Percentiles rank a stretch among this genome's conserved stretches.
These are phyloP conservation scores for Meriones psammophilus DNA, from an alignment of 2,797 vertebrate species.

Conservation along the genomic window DNA sequence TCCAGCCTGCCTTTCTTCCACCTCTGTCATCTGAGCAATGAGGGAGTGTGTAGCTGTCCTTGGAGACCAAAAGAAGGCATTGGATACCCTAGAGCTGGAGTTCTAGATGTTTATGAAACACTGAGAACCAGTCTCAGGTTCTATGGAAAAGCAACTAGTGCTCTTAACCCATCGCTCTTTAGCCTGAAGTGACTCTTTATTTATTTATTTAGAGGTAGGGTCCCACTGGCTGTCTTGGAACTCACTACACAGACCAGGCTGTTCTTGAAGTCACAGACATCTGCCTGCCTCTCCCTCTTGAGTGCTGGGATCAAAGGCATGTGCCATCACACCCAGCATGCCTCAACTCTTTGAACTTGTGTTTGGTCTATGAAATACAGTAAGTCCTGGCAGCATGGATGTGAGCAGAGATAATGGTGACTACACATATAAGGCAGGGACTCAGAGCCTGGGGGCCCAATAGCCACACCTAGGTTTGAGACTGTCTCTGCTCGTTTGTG, in stretches of 20 bases:
- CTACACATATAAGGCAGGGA: not conserved
- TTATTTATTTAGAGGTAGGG: not conserved
- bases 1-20: not conserved
- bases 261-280: not conserved
- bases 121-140: not conserved
- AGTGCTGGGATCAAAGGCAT: not conserved
- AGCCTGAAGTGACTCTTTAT: not conserved
- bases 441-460: not conserved
- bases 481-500: not conserved
- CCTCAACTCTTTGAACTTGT: conserved; percentile 5
- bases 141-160: not conserved
- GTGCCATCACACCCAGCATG: not conserved
- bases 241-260: not conserved
- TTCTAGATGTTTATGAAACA: not conserved
- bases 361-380: conserved; percentile 1
- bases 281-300: not conserved
- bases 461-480: not conserved
- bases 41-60: not conserved
- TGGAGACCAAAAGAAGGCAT: not conserved
- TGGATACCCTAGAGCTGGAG: not conserved
- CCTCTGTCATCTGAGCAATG: not conserved
- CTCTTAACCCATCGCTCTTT: not conserved
- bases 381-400: not conserved
- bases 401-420: not conserved
- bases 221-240: not conserved